phyloP scores from a whole-genome alignment of 2,888 invertebrate genomes.

The Acanthosoma haemorrhoidale region DNA sequence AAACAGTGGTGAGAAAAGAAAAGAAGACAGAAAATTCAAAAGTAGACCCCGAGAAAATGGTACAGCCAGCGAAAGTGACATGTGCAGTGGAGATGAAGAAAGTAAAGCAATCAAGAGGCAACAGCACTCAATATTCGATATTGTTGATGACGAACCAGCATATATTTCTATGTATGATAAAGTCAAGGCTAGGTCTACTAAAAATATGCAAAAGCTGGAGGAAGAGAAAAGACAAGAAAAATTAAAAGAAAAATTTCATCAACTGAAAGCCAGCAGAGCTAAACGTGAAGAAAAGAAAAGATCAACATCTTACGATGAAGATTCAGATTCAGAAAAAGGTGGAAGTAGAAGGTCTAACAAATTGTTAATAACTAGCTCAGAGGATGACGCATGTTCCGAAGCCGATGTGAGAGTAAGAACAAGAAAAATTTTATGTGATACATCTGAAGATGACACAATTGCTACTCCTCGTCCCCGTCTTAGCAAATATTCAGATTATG shows the following conservation, averaged over 20 bases:
- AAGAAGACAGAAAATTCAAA: constrained; percentile 48
- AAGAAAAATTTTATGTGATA: constrained; percentile 63
- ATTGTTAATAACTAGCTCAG: constrained; percentile 53
- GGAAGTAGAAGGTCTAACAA: constrained; percentile 47
- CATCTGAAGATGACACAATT: constrained; percentile 61
- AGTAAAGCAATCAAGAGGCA: constrained; percentile 55
- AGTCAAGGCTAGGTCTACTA: constrained; percentile 87
- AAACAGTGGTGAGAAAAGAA: constrained; percentile 42
- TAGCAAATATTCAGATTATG: constrained; percentile 28
- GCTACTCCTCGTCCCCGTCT: constrained; percentile 17
- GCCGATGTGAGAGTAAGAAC: constrained; percentile 34
- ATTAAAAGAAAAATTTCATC: constrained; percentile 82
- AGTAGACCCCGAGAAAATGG: constrained; percentile 48
- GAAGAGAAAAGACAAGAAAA: constrained; percentile 82
- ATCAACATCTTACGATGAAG: constrained; percentile 82
- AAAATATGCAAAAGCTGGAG: constrained; percentile 87
- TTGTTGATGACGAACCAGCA: constrained; percentile 79
- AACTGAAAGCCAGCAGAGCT: constrained; percentile 79
- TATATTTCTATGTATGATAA: constrained; percentile 98
- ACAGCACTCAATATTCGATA: constrained; percentile 86
- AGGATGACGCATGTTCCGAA: constrained; percentile 51
- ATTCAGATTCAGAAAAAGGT: constrained; percentile 64
- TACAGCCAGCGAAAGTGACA: constrained; percentile 46
- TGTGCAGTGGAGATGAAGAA: constrained; percentile 43
- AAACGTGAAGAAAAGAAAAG: constrained; percentile 85